Evolutionary conservation across 2,797 vertebrate species (phyloP).

Genomic region (Pygocentrus nattereri): DNA sequence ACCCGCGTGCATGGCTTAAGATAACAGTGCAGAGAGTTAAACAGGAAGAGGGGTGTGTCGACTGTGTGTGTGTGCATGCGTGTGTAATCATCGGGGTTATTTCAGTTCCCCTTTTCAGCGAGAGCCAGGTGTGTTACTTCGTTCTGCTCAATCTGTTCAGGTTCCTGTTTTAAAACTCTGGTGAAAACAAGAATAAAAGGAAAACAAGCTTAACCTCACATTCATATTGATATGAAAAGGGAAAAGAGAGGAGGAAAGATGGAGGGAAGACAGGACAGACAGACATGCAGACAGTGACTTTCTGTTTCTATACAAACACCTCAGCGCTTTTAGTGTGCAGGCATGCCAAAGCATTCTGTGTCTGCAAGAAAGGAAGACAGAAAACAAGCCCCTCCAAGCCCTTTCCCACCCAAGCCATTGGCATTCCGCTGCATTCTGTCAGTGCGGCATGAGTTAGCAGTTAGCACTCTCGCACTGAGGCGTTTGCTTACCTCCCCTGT

Average conservation of each 20-base stretch:
- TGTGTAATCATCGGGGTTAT: conserved; percentile 37
- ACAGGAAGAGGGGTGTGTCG: conserved; percentile 69
- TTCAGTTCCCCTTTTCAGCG: conserved; percentile 50
- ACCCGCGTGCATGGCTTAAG: conserved; percentile 59
- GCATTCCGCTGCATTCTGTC: conserved; percentile 30
- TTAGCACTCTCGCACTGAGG: background rate
- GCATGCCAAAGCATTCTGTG: too few species aligned
- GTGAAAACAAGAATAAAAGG: background rate
- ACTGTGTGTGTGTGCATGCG: conserved; percentile 24
- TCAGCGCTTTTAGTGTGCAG: too few species aligned
- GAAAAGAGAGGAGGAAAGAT: conserved; percentile 21
- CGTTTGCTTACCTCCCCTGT: conserved; percentile 34
- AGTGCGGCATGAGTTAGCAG: conserved; percentile 25
- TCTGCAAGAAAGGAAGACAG: too few species aligned
- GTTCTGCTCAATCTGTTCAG: background rate
- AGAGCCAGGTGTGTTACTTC: conserved; percentile 50
- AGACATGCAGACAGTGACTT: conserved; percentile 31
- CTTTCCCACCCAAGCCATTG: background rate
- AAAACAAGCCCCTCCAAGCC: too few species aligned
- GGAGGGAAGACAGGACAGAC: conserved; percentile 39
- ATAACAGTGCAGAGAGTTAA: conserved; percentile 66
- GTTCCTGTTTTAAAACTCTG: conserved; percentile 9
- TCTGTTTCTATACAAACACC: background rate
- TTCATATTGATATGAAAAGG: background rate
- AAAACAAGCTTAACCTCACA: background rate